Evolutionary conservation across 2,797 vertebrate genomes (phyloP).

Genomic region (Peromyscus melanophrys): DNA sequence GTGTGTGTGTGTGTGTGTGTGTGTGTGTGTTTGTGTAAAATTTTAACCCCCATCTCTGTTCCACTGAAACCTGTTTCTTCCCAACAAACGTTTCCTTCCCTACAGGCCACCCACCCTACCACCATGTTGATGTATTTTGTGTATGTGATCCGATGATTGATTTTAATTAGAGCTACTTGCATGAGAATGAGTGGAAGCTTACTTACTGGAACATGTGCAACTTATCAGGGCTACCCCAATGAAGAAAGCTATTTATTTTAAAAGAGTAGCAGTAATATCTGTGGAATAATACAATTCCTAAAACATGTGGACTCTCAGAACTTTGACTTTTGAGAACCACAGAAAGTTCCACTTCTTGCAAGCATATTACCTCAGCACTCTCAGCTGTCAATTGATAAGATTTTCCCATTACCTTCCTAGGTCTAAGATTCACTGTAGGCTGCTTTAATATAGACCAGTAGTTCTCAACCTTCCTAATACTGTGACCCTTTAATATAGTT

Average conservation of each 20-base stretch:
- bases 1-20: no score
- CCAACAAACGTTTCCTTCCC: not conserved
- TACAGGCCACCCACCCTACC: no score
- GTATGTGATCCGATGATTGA: not conserved
- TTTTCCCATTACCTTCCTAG: not conserved
- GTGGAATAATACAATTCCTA: not conserved
- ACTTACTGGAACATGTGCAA: not conserved
- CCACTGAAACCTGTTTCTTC: not conserved
- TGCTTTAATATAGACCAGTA: not conserved
- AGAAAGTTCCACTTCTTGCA: not conserved
- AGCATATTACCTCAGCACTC: not conserved
- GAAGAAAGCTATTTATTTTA: slow-evolving; percentile 16
- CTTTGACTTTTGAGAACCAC: slow-evolving; percentile 35
- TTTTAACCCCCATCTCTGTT: not conserved
- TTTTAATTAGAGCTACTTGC: not conserved
- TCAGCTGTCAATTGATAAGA: not conserved
- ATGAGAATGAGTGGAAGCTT: not conserved
- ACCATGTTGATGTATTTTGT: not conserved
- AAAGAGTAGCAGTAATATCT: not conserved
- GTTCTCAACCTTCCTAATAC: not conserved
- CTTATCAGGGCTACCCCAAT: not conserved
- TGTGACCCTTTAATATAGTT: not conserved
- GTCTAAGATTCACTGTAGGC: not conserved
- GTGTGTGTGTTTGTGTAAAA: no score
- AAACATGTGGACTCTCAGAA: not conserved